Base-by-base conservation (phyloP, 2,113 vertebrate genomes). In the Apteryx owenii region DNA sequence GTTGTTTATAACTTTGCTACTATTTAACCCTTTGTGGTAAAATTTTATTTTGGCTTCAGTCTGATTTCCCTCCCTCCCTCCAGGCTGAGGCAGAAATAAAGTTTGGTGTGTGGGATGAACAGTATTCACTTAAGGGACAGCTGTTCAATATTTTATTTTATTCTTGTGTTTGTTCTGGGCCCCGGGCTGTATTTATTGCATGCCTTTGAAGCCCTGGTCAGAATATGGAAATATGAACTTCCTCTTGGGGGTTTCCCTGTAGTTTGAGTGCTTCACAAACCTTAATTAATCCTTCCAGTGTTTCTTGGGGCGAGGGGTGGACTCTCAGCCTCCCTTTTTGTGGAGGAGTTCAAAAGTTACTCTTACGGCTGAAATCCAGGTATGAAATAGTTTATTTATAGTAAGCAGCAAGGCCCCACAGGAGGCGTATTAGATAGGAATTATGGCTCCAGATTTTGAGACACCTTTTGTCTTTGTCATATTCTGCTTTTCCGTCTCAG, bases 101-200 rank as follows among this genome's bases (percentile, higher is more conserved):
- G 76, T 81, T 88, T 64, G 46, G 36, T 71, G 44, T 58, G 33
- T 70, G 82, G 64, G 71, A 31, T 78, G 76, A 78, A 29, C 23
- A 60, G 81, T 90, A 89, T 93, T 97, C 89, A 90, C 87, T 96
- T 93, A 94, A 40, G 15, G 2, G 97, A 77, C 93, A 95, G 81
- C 91, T 97, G 88, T 77, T 97, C 89, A 68, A 48, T 94, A 94
- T 95, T 96, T 96, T 93, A 83, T 91, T 93, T 91, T 89, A 75
- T 93, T 93, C 0, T 0, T 70, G 56, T 85, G 58, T 78, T 95
- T 93, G 56, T 65, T 95, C 19, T 81, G n/a, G 81, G 91, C 89
- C 91, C 48, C 3, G 0, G 89, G 89, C 91, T 93, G 51, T 94
- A 68, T 94, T 95, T 94, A 94, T 56, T 93, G 88, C 79, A 4